Conservation (phyloP, 2,888 invertebrate species). For the Dorcus parallelipipedus region DNA sequence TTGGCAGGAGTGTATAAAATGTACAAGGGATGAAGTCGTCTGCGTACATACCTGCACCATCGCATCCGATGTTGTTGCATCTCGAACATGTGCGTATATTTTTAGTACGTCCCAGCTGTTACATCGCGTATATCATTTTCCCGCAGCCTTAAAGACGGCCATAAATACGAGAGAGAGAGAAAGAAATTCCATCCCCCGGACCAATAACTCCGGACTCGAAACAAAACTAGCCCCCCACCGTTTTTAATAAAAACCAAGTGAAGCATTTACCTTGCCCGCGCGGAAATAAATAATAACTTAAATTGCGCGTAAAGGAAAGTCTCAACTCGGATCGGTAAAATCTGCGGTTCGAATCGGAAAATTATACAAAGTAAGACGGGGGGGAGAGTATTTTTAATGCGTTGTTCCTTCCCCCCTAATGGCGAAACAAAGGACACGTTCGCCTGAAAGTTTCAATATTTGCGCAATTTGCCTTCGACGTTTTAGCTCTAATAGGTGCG, state of each 20-base stretch:
- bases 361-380: constrained; percentile 25
- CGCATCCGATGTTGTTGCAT: constrained; percentile 14
- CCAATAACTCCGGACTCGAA: constrained; percentile 12
- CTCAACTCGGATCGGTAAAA: constrained; percentile 2
- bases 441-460: no score
- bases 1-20: neutral
- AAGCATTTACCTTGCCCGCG: constrained; percentile 29
- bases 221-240: constrained; percentile 28
- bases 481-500: no score
- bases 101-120: constrained; percentile 39
- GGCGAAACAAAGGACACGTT: no score
- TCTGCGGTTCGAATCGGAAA: constrained; percentile 31
- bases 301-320: constrained; percentile 41
- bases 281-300: constrained; percentile 40
- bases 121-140: constrained; percentile 34
- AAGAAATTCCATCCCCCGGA: constrained; percentile 1
- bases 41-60: constrained; percentile 15
- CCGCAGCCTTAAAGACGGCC: constrained; percentile 39
- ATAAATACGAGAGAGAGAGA: constrained; percentile 21
- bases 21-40: neutral
- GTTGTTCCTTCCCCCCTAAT: no score
- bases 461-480: no score
- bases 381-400: neutral
- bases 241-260: constrained; percentile 39
- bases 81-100: constrained; percentile 33